phyloP scores from a whole-genome alignment of 2,888 invertebrate genomes.

The Cecidostiba fungosa region DNA sequence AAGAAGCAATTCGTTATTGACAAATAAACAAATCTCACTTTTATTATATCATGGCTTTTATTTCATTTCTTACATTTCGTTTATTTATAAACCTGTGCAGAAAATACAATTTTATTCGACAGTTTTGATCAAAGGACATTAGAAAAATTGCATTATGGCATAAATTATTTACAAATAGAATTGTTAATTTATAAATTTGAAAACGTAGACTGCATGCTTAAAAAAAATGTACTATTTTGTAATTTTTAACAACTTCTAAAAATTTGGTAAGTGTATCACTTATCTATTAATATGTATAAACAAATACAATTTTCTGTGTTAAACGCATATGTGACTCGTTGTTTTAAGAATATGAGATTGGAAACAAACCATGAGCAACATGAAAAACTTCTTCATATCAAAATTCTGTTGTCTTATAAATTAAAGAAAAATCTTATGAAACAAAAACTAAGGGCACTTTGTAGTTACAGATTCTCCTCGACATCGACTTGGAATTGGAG shows the following conservation, averaged over 20 bases:
- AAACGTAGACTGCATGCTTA: no score
- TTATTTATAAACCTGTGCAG: neutral
- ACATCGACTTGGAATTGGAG: constrained; percentile 81
- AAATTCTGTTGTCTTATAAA: neutral
- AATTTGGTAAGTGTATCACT: no score
- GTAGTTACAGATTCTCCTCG: neutral
- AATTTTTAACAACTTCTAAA: no score
- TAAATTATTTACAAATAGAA: no score
- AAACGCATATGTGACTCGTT: no score
- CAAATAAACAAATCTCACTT: constrained; percentile 26
- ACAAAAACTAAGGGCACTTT: constrained; percentile 48
- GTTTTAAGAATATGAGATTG: no score
- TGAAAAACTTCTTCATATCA: no score
- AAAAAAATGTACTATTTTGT: no score
- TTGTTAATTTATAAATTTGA: no score
- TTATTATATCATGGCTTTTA: neutral
- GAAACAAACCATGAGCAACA: no score
- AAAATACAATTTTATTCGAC: constrained; percentile 8
- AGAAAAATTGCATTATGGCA: neutral
- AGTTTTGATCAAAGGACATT: neutral
- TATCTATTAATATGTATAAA: no score
- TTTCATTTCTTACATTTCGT: neutral
- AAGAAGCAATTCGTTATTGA: constrained; percentile 9
- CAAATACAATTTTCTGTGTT: no score
- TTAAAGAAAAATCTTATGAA: neutral